phyloP scores from a whole-genome alignment of 2,113 vertebrate genomes.

The Gambusia holbrooki region DNA sequence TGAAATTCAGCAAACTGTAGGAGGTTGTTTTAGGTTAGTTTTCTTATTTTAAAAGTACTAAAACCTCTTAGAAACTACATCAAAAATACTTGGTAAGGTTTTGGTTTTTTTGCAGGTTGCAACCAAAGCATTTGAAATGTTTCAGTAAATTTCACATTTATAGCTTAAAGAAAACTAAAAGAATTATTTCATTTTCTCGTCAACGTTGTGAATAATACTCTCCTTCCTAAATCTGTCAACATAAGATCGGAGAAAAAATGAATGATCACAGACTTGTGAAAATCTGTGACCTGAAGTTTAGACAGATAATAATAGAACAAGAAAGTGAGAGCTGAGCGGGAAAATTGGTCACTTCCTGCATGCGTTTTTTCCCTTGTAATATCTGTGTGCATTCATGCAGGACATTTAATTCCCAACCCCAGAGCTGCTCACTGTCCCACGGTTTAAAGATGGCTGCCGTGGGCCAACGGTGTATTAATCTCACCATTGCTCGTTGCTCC shows the following conservation, averaged over 20 bases:
- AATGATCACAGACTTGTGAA: too few relatives aligned
- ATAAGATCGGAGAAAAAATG: too few relatives aligned
- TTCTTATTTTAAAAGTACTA: too few relatives aligned
- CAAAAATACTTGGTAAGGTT: too few relatives aligned
- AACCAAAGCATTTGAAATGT: neutral
- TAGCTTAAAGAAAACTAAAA: neutral
- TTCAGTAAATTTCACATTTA: neutral
- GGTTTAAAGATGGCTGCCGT: constrained; percentile 22
- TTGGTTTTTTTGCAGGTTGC: too few relatives aligned
- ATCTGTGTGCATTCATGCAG: constrained; percentile 57
- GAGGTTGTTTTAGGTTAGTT: too few relatives aligned
- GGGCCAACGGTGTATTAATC: constrained; percentile 28
- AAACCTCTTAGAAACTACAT: too few relatives aligned
- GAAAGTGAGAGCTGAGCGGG: constrained; percentile 8
- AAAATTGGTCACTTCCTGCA: constrained; percentile 42
- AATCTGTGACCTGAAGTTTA: neutral
- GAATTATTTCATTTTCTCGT: too few relatives aligned
- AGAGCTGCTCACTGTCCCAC: constrained; percentile 32
- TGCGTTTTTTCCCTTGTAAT: constrained; percentile 22
- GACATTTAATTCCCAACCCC: constrained; percentile 59
- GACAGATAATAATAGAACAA: constrained; percentile 6
- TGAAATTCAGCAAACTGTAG: too few relatives aligned
- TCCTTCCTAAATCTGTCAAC: too few relatives aligned
- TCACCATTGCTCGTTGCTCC: constrained; percentile 18
- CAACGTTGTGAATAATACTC: too few relatives aligned